A percentile compares a stretch with the other conserved stretches of the same genome.
Evolutionary conservation across 2,113 vertebrate genomes (phyloP).

Genomic region (Heloderma charlesbogerti): DNA sequence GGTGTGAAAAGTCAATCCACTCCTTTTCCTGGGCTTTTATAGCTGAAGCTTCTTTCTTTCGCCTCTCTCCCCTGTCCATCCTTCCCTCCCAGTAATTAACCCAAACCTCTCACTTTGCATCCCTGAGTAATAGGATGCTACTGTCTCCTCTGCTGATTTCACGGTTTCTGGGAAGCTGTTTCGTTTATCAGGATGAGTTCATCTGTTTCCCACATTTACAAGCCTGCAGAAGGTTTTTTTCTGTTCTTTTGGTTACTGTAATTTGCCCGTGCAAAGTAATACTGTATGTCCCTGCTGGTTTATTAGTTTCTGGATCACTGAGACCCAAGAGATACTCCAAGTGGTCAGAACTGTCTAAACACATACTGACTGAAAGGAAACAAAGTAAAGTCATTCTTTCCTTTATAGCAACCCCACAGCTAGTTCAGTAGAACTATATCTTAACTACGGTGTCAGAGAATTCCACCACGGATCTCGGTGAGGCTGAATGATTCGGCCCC

Average conservation of each 20-base stretch:
- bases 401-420: background rate
- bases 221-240: background rate
- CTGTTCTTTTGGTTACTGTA: constrained; percentile 17
- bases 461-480: no score
- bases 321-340: background rate
- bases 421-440: background rate
- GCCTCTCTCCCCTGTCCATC: background rate
- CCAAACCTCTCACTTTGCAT: constrained; percentile 3
- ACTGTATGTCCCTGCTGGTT: background rate
- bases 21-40: background rate
- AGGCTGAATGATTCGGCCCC: no score
- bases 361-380: background rate
- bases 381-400: background rate
- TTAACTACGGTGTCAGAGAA: no score
- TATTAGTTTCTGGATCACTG: background rate
- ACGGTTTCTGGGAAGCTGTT: constrained; percentile 60
- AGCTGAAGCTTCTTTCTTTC: background rate
- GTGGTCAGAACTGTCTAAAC: background rate
- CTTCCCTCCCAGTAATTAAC: background rate
- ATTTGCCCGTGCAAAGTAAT: constrained; percentile 22
- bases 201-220: constrained; percentile 35
- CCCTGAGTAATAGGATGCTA: background rate
- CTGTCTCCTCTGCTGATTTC: constrained; percentile 33
- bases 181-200: background rate
- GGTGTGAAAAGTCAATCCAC: background rate